phyloP scores from a whole-genome alignment of 2,888 invertebrate species.

The Lepetodrilus schrolli region DNA sequence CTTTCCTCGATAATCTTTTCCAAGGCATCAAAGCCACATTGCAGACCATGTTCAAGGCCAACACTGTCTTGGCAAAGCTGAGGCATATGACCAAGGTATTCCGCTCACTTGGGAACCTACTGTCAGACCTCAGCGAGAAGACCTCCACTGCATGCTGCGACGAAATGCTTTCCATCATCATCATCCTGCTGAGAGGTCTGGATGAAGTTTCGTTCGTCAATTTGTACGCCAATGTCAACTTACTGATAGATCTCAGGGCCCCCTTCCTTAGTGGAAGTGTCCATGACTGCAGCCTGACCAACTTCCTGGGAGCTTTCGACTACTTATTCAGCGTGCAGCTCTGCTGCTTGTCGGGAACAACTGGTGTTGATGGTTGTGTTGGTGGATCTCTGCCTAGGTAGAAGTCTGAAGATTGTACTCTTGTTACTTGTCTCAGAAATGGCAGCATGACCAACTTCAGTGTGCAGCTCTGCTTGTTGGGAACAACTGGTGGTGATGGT shows the following conservation, averaged over 20 bases:
- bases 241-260: slow-evolving; percentile 63
- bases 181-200: slow-evolving; percentile 56
- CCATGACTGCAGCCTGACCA: slow-evolving; percentile 65
- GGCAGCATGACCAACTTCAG: no score
- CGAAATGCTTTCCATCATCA: slow-evolving; percentile 59
- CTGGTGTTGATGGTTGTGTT: no score
- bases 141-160: slow-evolving; percentile 50
- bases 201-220: slow-evolving; percentile 43
- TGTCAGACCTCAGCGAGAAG: slow-evolving; percentile 18
- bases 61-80: slow-evolving; percentile 32
- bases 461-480: no score
- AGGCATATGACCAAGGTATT: slow-evolving; percentile 29
- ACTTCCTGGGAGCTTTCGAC: slow-evolving; percentile 64
- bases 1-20: slow-evolving; percentile 2
- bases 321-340: slow-evolving; percentile 60
- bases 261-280: slow-evolving; percentile 62
- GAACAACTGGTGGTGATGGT: no score
- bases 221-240: slow-evolving; percentile 59
- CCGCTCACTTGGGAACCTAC: slow-evolving; percentile 10
- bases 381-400: no score
- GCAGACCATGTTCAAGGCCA: slow-evolving; percentile 5
- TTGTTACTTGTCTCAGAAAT: no score
- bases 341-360: no score
- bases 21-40: neutral
- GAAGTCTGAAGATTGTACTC: no score